Evolutionary conservation across 2,113 vertebrate species (phyloP), one percentile per base, ranked within the genome.

Genomic region (Anser brachyrhynchus): DNA sequence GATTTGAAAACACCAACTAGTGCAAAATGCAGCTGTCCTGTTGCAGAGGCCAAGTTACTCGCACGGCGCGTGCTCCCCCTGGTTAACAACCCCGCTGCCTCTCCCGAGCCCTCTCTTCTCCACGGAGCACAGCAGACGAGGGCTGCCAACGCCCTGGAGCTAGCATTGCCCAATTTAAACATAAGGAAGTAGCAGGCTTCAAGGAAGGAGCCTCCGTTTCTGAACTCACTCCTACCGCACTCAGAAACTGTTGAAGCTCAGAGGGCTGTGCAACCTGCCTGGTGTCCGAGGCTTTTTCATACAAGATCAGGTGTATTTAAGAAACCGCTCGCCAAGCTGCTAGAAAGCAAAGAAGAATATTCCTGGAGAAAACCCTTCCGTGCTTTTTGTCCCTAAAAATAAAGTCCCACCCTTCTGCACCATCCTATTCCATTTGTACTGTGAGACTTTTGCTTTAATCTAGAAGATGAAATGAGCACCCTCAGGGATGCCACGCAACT

Each of bases 21-120:
- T 66, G 80, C 86, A 82, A 46, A 70, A 59, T 52, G 80, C 93
- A 93, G 93, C 90, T 92, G 77, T 62, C 49, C 84, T 35, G 1
- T 1, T 9, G 78, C 58, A 49, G 33, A 55, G 64, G 77, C 91
- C 84, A 91, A 73, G 70, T 9, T 73, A 26, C 77, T 76, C 49
- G 11, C 13, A 7, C 2, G 0, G 39, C 62, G 58, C 3, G 1
- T 1, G 5, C 54, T 37, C 62, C 21, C 61, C 55, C 41, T 6
- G 4, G 1, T 54, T 2, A 33, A 18, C 5, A 35, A 13, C 39
- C 3, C 3, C 0, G 43, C 82, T 70, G 82, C 75, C 83, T 72
- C 65, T 55, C 4, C 21, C 28, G 62, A 70, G 86, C 79, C 82
- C 70, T 80, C 64, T 51, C 54, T 55, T 21, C 61, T 13, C 55